phyloP scores from a whole-genome alignment of 2,113 vertebrate species.

The Bubalus kerabau region DNA sequence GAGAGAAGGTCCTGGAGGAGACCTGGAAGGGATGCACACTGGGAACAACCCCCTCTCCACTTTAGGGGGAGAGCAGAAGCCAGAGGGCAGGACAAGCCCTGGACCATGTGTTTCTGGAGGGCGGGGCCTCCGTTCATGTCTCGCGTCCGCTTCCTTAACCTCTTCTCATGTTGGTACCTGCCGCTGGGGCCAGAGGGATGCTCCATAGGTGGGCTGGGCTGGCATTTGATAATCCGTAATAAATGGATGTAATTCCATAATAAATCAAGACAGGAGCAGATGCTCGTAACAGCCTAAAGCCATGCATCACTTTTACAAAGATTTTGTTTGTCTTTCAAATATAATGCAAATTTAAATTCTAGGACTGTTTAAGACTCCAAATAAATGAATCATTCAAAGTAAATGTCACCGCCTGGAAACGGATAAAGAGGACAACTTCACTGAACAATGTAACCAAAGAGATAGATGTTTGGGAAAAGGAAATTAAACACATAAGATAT shows the following conservation, averaged over 20 bases:
- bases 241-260: conserved; percentile 27
- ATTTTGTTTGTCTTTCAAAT: conserved; percentile 51
- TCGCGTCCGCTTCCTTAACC: neutral
- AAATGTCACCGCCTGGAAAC: conserved; percentile 51
- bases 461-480: conserved; percentile 48
- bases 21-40: neutral
- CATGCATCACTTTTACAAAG: conserved; percentile 19
- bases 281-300: neutral
- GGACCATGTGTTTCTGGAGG: neutral
- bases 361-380: conserved; percentile 41
- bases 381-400: conserved; percentile 57
- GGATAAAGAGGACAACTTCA: conserved; percentile 44
- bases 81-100: neutral
- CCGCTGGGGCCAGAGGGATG: neutral
- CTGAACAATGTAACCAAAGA: conserved; percentile 38
- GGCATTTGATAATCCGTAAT: neutral
- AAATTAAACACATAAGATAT: conserved; percentile 60
- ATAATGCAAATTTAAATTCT: conserved; percentile 48
- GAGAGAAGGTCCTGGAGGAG: neutral
- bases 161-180: neutral
- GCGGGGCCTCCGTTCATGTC: neutral
- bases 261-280: neutral
- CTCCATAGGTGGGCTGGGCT: neutral
- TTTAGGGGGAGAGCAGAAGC: neutral
- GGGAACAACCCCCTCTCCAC: neutral